Evolutionary conservation across 1,140 invertebrate genomes (phyloP), one percentile per base, ranked within the genome.

Genomic region (Pemphigus obesinymphae): DNA sequence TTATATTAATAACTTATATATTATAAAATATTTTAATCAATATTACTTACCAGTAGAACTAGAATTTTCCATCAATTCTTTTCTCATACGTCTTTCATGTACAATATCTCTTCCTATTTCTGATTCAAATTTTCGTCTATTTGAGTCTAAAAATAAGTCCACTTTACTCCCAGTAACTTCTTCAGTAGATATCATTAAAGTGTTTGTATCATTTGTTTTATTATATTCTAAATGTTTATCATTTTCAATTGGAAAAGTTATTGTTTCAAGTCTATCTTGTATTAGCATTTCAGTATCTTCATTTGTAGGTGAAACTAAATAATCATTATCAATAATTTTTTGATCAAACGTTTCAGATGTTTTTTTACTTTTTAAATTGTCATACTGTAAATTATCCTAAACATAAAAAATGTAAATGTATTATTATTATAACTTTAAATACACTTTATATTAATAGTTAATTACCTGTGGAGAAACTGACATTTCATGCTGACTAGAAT

Each of bases 41-140:
- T 17, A 70, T 48, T 17, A 72, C 53, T 80, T 40, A 83, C 83
- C 82, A 34, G 82, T 82, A 43, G 82, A 83, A 80, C 84, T 84
- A n/a, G 70, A 83, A 53, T 84, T 84, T n/a, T 83, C 86, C 26
- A 89, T 89, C 55, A 90, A 82, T 83, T 90, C 89, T 37, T 88
- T 86, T 15, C 86, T 87, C 86, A 89, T 88, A 82, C 88, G 88
- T 5, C 88, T 83, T 63, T 90, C 89, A 8, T 88, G 84, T 0
- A 89, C 86, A 37, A 89, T 88, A 80, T 90, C 89, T n/a, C 89
- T 82, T 2, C 88, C 89, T 23, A 89, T 89, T 84, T 90, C 89
- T 2, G 89, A 89, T 75, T 90, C 89, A 82, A 90, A 88, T 81
- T 87, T 89, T 2, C 88, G 84, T 17, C 88, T 85, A 45, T 88